Conservation (phyloP, 2,888 invertebrate species). For the Temnothorax unifasciatus region DNA sequence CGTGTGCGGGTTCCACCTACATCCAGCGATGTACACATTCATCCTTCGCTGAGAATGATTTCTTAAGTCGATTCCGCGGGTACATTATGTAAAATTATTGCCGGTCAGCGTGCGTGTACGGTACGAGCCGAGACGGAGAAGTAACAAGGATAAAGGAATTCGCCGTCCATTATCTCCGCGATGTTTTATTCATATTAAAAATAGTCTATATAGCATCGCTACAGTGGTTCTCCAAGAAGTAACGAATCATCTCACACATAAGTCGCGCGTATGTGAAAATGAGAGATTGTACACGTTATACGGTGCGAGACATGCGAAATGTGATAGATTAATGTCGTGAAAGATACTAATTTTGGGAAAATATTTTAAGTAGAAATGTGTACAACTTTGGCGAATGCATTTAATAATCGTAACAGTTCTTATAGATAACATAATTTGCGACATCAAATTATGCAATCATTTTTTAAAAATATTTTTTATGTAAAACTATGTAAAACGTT, state of each 20-base stretch:
- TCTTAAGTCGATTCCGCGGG: slow-evolving; percentile 54
- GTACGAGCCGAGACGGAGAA: slow-evolving; percentile 11
- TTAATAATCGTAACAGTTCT: neutral
- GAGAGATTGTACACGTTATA: neutral
- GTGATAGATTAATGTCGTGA: neutral
- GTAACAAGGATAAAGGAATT: slow-evolving; percentile 45
- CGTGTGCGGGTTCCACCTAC: slow-evolving; percentile 39
- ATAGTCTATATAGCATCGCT: slow-evolving; percentile 21
- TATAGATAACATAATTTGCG: neutral
- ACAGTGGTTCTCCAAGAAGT: slow-evolving; percentile 12
- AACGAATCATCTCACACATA: neutral
- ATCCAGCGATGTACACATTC: slow-evolving; percentile 19
- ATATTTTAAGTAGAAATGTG: neutral
- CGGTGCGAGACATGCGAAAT: neutral
- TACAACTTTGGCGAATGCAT: neutral
- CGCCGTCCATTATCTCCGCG: slow-evolving; percentile 43
- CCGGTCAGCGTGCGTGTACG: slow-evolving; percentile 52
- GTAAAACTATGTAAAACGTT: neutral
- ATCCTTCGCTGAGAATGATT: slow-evolving; percentile 35
- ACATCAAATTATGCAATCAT: neutral
- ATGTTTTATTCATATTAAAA: slow-evolving; percentile 72
- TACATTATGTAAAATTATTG: slow-evolving; percentile 67
- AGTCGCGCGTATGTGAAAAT: neutral
- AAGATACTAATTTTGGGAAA: neutral
- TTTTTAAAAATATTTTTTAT: neutral